These are phyloP conservation scores for Neuroscelio doddi DNA, from an alignment of 2,888 invertebrate genomes.

Conservation along the genomic window DNA sequence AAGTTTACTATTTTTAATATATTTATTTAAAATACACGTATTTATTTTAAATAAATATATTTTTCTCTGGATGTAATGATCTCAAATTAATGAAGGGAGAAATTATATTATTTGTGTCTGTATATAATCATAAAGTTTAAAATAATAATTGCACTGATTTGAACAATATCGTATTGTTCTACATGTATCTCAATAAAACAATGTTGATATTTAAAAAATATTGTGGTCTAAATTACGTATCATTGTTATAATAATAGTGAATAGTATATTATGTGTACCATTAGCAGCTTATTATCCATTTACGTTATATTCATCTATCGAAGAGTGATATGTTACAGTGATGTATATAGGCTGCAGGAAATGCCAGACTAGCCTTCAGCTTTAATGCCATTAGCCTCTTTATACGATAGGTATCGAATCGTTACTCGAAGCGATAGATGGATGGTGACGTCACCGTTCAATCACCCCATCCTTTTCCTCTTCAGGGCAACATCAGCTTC, in stretches of 20 bases:
- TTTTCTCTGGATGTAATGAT: too few relatives aligned
- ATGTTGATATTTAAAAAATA: too few relatives aligned
- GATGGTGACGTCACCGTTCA: slow-evolving; percentile 56
- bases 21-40: too few relatives aligned
- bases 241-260: background rate
- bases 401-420: slow-evolving; percentile 50
- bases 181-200: too few relatives aligned
- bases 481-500: slow-evolving; percentile 12
- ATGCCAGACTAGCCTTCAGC: slow-evolving; percentile 20
- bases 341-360: slow-evolving; percentile 19
- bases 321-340: slow-evolving; percentile 39
- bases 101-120: too few relatives aligned
- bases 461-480: slow-evolving; percentile 45
- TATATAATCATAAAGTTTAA: too few relatives aligned
- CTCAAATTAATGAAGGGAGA: too few relatives aligned
- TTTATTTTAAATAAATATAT: too few relatives aligned
- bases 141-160: too few relatives aligned
- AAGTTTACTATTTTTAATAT: too few relatives aligned
- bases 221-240: too few relatives aligned
- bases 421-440: slow-evolving; percentile 53
- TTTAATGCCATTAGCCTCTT: slow-evolving; percentile 56
- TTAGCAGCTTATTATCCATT: slow-evolving; percentile 1
- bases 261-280: slow-evolving; percentile 1
- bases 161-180: too few relatives aligned
- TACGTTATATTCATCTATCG: slow-evolving; percentile 39